Conservation (phyloP, 2,888 invertebrate species). For the Drosophila quinaria region DNA sequence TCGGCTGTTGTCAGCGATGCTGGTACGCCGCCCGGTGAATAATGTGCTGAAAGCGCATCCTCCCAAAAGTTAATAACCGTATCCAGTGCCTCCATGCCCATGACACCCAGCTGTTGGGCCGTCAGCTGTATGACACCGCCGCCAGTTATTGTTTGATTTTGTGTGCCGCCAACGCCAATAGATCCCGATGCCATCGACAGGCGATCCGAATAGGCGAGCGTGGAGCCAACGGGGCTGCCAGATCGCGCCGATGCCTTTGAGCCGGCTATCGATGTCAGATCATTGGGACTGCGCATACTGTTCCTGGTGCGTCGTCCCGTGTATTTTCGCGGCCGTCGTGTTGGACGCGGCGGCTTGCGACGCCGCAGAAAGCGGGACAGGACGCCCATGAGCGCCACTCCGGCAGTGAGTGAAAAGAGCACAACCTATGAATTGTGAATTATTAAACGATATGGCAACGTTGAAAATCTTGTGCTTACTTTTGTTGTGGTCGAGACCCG, state of each 20-base stretch:
- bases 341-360: slow-evolving; percentile 88
- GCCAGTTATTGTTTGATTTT: slow-evolving; percentile 28
- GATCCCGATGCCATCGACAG: slow-evolving; percentile 90
- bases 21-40: slow-evolving; percentile 85
- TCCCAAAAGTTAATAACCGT: slow-evolving; percentile 98
- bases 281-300: slow-evolving; percentile 90
- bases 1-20: slow-evolving; percentile 92
- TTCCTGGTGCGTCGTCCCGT: slow-evolving; percentile 87
- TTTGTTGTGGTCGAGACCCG: slow-evolving; percentile 85
- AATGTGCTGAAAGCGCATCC: slow-evolving; percentile 94
- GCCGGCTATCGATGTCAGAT: slow-evolving; percentile 89
- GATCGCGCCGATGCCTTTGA: slow-evolving; percentile 88
- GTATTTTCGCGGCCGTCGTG: slow-evolving; percentile 87
- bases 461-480: slow-evolving; percentile 56
- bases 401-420: slow-evolving; percentile 86
- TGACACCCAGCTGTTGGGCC: slow-evolving; percentile 94
- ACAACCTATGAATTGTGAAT: slow-evolving; percentile 84
- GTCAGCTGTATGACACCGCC: slow-evolving; percentile 88
- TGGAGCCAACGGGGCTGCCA: slow-evolving; percentile 88
- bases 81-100: slow-evolving; percentile 97
- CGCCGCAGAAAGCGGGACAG: slow-evolving; percentile 93
- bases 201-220: slow-evolving; percentile 88
- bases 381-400: slow-evolving; percentile 93
- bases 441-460: background rate
- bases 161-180: slow-evolving; percentile 87